phyloP scores from a whole-genome alignment of 2,797 vertebrate species.

The Sciurus carolinensis region DNA sequence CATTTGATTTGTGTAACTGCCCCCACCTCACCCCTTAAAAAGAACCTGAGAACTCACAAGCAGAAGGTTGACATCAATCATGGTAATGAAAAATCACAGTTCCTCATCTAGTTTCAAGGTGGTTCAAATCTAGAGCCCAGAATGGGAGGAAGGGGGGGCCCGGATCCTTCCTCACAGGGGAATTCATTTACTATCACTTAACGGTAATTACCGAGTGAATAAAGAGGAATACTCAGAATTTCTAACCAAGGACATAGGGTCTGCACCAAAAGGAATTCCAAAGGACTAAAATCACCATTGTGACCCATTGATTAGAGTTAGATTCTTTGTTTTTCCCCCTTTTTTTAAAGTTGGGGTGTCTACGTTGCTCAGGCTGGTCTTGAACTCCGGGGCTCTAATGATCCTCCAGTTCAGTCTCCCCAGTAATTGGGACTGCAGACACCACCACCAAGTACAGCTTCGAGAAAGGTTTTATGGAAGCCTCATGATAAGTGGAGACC shows the following conservation, averaged over 20 bases:
- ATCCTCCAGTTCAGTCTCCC: neutral
- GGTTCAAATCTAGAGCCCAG: neutral
- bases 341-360: neutral
- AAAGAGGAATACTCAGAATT: constrained; percentile 20
- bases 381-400: neutral
- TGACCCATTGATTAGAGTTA: neutral
- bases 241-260: neutral
- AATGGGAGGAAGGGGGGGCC: neutral
- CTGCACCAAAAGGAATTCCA: neutral
- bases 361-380: neutral
- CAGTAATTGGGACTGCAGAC: neutral
- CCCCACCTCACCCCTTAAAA: neutral
- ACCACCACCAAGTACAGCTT: neutral
- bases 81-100: neutral
- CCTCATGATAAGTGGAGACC: neutral
- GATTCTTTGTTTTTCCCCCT: too few relatives aligned
- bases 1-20: neutral
- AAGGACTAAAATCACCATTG: neutral
- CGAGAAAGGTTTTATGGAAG: neutral
- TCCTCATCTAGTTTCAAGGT: neutral
- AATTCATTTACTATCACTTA: neutral
- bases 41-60: neutral
- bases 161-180: neutral
- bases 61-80: neutral
- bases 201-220: neutral